phyloP scores from a whole-genome alignment of 2,797 vertebrate species.

The Halcyon chelicuti region DNA sequence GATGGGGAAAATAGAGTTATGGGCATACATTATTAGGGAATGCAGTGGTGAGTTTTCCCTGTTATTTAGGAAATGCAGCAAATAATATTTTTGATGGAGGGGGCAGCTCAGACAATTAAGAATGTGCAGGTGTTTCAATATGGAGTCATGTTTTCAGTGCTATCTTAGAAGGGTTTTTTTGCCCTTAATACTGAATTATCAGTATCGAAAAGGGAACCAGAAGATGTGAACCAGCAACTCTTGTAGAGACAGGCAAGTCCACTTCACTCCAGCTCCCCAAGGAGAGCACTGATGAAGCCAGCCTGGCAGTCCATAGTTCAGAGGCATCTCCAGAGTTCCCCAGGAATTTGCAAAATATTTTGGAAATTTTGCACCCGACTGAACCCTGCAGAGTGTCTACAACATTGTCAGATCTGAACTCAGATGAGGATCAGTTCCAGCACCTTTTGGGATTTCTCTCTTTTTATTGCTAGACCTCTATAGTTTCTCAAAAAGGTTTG shows the following conservation, averaged over 20 bases:
- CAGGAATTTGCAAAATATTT: neutral
- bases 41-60: slow-evolving; percentile 12
- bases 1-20: slow-evolving; percentile 72
- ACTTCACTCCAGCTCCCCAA: neutral
- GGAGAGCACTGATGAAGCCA: neutral
- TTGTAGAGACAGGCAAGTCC: neutral
- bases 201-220: neutral
- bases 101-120: neutral
- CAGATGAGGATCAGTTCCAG: neutral
- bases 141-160: neutral
- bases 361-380: neutral
- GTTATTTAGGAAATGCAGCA: slow-evolving; percentile 58
- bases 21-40: slow-evolving; percentile 70
- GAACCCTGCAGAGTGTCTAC: neutral
- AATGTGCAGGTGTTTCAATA: neutral
- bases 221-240: neutral
- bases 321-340: neutral
- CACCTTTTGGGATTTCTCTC: neutral
- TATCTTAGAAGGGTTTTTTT: neutral
- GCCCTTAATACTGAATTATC: neutral
- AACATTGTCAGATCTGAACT: neutral
- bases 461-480: neutral
- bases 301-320: rapidly evolving
- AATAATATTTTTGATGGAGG: slow-evolving; percentile 4
- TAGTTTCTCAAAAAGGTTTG: neutral